phyloP scores from a whole-genome alignment of 2,113 vertebrate species.

The Anhinga anhinga region DNA sequence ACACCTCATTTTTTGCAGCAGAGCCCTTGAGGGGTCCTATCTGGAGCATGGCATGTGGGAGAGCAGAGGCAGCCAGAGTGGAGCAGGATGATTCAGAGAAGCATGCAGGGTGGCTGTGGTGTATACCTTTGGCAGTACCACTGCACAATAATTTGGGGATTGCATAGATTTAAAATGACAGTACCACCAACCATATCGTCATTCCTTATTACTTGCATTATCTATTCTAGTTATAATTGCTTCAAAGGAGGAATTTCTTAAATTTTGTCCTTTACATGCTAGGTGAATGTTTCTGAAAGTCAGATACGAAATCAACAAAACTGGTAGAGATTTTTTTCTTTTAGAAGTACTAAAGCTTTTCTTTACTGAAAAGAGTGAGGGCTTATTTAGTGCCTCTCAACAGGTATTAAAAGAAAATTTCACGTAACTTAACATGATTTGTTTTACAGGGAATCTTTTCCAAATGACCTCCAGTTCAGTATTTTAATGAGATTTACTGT shows the following conservation, averaged over 20 bases:
- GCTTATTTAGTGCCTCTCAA: neutral
- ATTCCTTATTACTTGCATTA: neutral
- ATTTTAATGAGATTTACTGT: slow-evolving; percentile 99
- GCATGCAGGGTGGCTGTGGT: neutral
- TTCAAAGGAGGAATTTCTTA: neutral
- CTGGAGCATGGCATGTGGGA: rapidly evolving
- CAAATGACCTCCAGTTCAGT: slow-evolving; percentile 95
- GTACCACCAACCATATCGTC: neutral
- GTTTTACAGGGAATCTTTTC: slow-evolving; percentile 89
- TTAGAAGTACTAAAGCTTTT: neutral
- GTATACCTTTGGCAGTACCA: neutral
- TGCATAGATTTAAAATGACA: neutral
- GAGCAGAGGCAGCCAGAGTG: neutral
- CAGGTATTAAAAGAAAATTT: neutral
- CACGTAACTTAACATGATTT: rapidly evolving
- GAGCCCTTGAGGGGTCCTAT: neutral
- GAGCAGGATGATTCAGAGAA: neutral
- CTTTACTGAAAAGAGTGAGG: neutral
- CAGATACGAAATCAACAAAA: neutral
- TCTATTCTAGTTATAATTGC: neutral
- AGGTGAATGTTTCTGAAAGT: neutral
- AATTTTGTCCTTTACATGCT: neutral
- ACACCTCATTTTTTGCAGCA: neutral
- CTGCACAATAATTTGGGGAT: neutral
- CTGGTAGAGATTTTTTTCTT: neutral